A percentile compares a stretch with the other conserved stretches of the same genome.
Evolutionary conservation across 30 jellyfish, hydroid and myxozoan genomes (phyloP).

Genomic region (Mastigias papua): DNA sequence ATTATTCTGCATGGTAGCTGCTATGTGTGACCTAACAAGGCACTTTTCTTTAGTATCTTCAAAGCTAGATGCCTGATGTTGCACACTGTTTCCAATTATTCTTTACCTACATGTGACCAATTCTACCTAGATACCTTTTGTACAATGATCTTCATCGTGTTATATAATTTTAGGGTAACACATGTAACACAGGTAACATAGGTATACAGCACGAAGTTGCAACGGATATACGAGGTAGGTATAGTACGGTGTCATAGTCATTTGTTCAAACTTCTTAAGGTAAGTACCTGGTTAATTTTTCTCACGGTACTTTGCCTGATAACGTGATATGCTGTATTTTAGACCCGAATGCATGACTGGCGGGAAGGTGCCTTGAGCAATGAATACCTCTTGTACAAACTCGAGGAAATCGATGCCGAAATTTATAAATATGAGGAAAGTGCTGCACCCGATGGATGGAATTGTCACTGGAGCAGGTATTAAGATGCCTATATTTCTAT

Average conservation of each 20-base stretch:
- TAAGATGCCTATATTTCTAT: conserved; percentile 15
- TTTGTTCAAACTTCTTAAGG: neutral
- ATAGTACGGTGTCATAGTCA: neutral
- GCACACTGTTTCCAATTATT: too few species aligned
- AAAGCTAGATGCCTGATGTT: too few species aligned
- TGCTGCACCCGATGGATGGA: conserved; percentile 99
- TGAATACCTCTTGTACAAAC: conserved; percentile 79
- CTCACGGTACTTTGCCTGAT: conserved; percentile 1
- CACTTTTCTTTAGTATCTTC: too few species aligned
- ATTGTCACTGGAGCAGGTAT: conserved; percentile 99
- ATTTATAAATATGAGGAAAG: conserved; percentile 83
- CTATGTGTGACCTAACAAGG: too few species aligned
- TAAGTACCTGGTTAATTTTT: neutral
- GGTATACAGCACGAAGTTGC: too few species aligned
- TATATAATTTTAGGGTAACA: too few species aligned
- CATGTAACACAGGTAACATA: too few species aligned
- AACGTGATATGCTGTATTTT: conserved; percentile 51
- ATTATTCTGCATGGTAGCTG: too few species aligned
- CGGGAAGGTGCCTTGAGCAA: conserved; percentile 92
- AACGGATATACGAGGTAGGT: too few species aligned
- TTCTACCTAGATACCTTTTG: too few species aligned
- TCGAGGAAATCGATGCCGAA: conserved; percentile 76
- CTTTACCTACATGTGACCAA: too few species aligned
- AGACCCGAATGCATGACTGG: conserved; percentile 98
- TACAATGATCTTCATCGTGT: too few species aligned